Conservation (phyloP, 2,888 invertebrate species). For the Erynnis tages region DNA sequence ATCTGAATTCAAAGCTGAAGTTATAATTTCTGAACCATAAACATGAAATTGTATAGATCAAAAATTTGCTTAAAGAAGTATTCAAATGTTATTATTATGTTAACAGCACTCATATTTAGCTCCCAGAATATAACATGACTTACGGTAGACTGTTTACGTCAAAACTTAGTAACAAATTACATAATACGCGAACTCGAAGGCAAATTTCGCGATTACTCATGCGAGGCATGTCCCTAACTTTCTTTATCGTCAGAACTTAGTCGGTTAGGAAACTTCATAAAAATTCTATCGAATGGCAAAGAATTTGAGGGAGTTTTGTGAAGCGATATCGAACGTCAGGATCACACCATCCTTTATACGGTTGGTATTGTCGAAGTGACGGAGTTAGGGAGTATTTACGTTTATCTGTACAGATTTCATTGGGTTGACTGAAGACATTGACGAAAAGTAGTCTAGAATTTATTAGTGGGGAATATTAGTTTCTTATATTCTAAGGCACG, state of each 20-base stretch:
- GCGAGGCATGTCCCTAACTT: constrained; percentile 38
- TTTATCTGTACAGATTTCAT: neutral
- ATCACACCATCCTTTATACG: constrained; percentile 38
- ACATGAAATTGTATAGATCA: too few relatives aligned
- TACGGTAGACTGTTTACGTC: constrained; percentile 1
- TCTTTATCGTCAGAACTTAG: constrained; percentile 35
- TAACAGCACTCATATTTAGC: neutral
- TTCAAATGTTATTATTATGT: neutral
- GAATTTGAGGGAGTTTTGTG: constrained; percentile 38
- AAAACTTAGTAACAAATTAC: constrained; percentile 20
- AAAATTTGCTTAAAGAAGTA: neutral
- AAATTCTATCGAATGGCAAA: constrained; percentile 51
- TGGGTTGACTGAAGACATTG: too few relatives aligned
- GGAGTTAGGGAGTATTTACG: constrained; percentile 37
- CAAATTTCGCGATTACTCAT: constrained; percentile 35
- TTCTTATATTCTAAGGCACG: too few relatives aligned
- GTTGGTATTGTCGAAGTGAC: constrained; percentile 45
- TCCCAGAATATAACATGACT: neutral
- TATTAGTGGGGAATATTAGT: too few relatives aligned
- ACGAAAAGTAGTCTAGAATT: too few relatives aligned
- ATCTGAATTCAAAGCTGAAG: too few relatives aligned
- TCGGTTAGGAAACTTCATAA: constrained; percentile 45
- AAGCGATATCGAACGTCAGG: constrained; percentile 44
- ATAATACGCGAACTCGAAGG: constrained; percentile 4
- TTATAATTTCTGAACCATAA: too few relatives aligned